Percentiles rank a stretch among this genome's conserved stretches.
These are phyloP conservation scores for Pseudonaja textilis DNA, from an alignment of 2,113 vertebrate species.

Conservation along the genomic window DNA sequence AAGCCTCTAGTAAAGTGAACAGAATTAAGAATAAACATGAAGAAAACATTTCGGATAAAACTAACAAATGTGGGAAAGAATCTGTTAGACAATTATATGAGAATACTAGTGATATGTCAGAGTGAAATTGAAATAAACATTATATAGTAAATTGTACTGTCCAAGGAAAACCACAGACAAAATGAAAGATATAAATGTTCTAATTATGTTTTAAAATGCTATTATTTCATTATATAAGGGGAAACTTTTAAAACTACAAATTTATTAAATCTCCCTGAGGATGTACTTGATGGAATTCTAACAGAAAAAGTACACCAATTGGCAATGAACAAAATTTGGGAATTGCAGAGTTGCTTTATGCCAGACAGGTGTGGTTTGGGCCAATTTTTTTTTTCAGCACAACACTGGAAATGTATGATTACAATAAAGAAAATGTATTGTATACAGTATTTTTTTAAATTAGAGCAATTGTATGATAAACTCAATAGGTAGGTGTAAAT, in stretches of 20 bases:
- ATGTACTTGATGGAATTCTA: neutral
- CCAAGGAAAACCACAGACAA: neutral
- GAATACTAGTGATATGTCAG: neutral
- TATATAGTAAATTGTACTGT: neutral
- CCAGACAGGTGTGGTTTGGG: neutral
- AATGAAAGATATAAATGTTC: neutral
- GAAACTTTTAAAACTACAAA: neutral
- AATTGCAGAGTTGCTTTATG: neutral
- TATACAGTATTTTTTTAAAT: neutral
- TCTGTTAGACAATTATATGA: neutral
- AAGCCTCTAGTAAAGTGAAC: neutral
- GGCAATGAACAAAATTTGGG: neutral
- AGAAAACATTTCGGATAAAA: neutral
- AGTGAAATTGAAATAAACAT: neutral
- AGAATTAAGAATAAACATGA: neutral
- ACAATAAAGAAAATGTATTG: neutral
- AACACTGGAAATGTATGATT: neutral
- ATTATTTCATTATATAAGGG: neutral
- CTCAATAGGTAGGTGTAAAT: neutral
- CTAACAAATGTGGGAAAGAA: neutral
- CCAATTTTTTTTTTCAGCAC: neutral
- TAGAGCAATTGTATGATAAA: neutral
- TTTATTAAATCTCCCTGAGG: neutral
- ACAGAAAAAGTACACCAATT: neutral
- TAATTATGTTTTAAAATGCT: neutral